Evolutionary conservation across 2,797 vertebrate species (phyloP).

Genomic region (Falco cherrug): DNA sequence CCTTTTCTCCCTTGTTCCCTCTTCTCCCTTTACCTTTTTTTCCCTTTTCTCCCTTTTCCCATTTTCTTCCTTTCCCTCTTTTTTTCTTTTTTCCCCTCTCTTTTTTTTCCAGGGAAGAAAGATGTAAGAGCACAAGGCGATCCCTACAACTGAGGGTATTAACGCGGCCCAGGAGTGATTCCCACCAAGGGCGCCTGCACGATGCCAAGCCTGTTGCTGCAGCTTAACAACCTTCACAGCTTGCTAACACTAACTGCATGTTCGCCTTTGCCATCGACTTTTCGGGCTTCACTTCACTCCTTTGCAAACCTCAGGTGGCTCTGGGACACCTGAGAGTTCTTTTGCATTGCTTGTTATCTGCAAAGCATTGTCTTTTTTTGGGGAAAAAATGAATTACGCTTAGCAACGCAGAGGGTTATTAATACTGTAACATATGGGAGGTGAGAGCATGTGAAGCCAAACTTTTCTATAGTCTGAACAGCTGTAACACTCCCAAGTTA

Average conservation of each 20-base stretch:
- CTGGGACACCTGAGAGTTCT: not conserved
- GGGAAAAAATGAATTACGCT: not conserved
- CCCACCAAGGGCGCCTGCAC: rapidly evolving
- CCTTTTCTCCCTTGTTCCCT: not conserved
- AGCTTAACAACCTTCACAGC: not conserved
- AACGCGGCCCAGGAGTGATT: not conserved
- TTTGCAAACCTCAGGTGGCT: not conserved
- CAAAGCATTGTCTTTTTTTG: rapidly evolving
- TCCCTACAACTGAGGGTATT: not conserved
- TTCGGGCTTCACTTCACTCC: not conserved
- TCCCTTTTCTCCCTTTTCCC: not conserved
- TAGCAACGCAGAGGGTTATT: not conserved
- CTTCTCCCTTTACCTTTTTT: not conserved
- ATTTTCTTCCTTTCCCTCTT: not conserved
- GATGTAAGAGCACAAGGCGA: not conserved
- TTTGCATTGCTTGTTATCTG: not conserved
- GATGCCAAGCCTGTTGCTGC: not conserved
- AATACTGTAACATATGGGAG: not conserved
- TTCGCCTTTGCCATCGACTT: not conserved
- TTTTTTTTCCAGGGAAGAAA: not conserved
- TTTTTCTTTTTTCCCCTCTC: not conserved
- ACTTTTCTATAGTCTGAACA: not conserved
- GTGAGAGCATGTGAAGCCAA: not conserved
- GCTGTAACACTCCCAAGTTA: not conserved
- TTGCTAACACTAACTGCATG: not conserved